phyloP scores from a whole-genome alignment of 2,797 vertebrate genomes.

The Pachyuromys duprasi region DNA sequence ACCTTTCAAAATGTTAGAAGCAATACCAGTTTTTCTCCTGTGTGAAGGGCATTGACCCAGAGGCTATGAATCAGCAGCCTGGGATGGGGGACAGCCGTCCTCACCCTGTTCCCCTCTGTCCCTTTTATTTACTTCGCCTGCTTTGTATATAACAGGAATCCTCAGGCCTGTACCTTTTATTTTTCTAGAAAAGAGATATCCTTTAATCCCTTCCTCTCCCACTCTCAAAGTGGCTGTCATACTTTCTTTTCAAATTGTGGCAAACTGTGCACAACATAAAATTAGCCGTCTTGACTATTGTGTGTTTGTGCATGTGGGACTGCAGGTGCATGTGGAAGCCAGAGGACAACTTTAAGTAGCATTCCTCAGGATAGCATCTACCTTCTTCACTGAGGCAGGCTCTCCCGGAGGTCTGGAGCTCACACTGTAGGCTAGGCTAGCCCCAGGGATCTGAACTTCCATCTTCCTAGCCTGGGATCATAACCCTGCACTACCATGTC shows the following conservation, averaged over 20 bases:
- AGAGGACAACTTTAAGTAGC: not conserved
- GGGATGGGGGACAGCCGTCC: not conserved
- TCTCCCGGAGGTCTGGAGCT: not conserved
- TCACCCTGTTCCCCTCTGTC: rapidly evolving
- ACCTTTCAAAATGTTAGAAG: conserved; percentile 77
- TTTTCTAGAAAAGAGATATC: not conserved
- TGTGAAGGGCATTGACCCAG: not conserved
- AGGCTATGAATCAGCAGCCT: not conserved
- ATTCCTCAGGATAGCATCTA: not conserved
- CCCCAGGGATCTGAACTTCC: not conserved
- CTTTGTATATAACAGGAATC: not conserved
- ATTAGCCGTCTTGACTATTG: not conserved
- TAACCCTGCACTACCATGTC: not conserved
- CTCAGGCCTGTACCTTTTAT: not conserved
- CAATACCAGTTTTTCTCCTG: conserved; percentile 1
- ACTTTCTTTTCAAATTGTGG: not conserved
- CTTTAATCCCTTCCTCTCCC: not conserved
- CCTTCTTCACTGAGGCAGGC: not conserved
- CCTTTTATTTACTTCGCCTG: not conserved
- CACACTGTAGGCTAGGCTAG: not conserved
- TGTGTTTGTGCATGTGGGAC: not conserved
- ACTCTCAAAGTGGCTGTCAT: not conserved
- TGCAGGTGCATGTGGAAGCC: not conserved
- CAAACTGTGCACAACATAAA: not conserved
- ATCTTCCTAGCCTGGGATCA: not conserved